Conservation (phyloP, 2,797 vertebrate genomes). For the Graptemys geographica region DNA sequence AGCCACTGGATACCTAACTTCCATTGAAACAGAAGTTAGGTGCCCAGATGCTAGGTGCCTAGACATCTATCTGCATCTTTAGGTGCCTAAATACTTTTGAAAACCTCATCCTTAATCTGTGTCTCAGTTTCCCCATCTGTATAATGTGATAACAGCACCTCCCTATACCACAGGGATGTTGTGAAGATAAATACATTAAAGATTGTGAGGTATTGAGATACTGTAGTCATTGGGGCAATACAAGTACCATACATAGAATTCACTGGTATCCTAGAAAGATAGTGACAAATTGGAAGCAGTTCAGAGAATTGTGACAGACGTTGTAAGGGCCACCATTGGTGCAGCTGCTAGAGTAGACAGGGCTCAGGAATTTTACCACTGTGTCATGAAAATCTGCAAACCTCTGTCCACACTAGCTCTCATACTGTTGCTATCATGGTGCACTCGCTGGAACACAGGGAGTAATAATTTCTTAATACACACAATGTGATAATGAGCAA, state of each 20-base stretch:
- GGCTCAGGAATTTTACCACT: constrained; percentile 21
- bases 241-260: not conserved
- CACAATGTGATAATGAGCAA: constrained; percentile 11
- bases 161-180: not conserved
- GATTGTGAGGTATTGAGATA: not conserved
- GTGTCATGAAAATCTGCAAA: constrained; percentile 10
- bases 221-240: not conserved
- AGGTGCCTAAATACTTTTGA: not conserved
- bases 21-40: constrained; percentile 38
- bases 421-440: not conserved
- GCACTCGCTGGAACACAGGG: not conserved
- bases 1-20: constrained; percentile 13
- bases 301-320: not conserved
- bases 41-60: constrained; percentile 16
- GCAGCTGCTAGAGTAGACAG: not conserved
- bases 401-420: not conserved
- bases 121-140: not conserved
- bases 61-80: not conserved
- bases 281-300: not conserved
- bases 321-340: not conserved
- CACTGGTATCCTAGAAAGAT: not conserved
- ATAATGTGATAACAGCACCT: not conserved
- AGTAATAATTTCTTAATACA: not conserved
- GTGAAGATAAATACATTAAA: not conserved
- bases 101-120: not conserved